Percentiles rank a stretch among this genome's conserved stretches.
These are phyloP conservation scores for Clanis bilineata DNA, from an alignment of 2,888 invertebrate genomes.

Conservation along the genomic window DNA sequence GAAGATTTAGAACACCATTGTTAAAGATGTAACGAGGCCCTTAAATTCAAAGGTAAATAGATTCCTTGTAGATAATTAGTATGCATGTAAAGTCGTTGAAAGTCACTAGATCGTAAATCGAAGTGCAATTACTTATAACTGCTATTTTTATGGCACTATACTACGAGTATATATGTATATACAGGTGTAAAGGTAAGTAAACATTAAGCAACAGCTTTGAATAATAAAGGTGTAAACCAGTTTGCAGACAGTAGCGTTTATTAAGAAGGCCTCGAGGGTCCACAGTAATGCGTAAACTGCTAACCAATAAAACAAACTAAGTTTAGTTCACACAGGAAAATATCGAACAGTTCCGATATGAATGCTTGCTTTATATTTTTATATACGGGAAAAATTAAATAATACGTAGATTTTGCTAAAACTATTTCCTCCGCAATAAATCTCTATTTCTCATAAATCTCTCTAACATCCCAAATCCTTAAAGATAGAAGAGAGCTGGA, in stretches of 20 bases:
- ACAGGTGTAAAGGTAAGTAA: background rate
- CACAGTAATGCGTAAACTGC: conserved; percentile 28
- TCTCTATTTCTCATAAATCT: no score
- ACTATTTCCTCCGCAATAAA: no score
- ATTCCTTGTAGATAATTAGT: background rate
- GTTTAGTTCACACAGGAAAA: conserved; percentile 14
- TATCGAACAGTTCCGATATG: background rate
- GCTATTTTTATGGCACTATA: background rate
- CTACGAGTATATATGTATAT: no score
- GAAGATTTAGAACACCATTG: no score
- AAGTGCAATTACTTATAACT: background rate
- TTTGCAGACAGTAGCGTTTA: conserved; percentile 36
- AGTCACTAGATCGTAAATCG: background rate
- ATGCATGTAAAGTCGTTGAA: background rate
- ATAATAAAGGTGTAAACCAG: conserved; percentile 35
- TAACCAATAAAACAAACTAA: conserved; percentile 39
- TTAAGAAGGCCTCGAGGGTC: conserved; percentile 31
- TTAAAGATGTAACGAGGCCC: background rate
- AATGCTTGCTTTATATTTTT: no score
- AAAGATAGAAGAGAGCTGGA: no score
- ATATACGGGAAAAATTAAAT: no score
- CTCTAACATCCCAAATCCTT: no score
- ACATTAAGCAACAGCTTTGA: conserved; percentile 5
- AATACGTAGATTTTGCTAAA: no score
- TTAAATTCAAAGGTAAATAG: background rate